Conservation (phyloP, 2,888 invertebrate species). For the Caenorhabditis wallacei region DNA sequence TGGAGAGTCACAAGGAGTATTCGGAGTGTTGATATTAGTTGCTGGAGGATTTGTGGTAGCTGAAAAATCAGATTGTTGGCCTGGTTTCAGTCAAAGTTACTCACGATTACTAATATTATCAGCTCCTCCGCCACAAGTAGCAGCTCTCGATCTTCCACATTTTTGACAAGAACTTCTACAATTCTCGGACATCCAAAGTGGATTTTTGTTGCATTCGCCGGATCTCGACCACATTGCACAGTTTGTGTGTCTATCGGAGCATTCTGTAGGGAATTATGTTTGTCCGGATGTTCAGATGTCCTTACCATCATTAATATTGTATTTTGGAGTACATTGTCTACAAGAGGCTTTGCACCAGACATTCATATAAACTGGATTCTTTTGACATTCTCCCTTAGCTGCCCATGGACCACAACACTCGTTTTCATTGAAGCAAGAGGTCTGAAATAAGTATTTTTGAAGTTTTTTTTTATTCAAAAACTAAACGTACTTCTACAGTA, state of each 20-base stretch:
- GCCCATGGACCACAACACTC: conserved; percentile 79
- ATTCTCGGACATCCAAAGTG: conserved; percentile 80
- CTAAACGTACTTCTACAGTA: conserved; percentile 24
- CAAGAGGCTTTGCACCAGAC: conserved; percentile 78
- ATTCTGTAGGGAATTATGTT: conserved; percentile 54
- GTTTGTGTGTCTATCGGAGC: conserved; percentile 71
- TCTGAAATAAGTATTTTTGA: conserved; percentile 32
- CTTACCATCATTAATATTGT: conserved; percentile 64
- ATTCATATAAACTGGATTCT: conserved; percentile 74
- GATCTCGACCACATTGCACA: conserved; percentile 66
- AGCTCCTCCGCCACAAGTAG: conserved; percentile 61
- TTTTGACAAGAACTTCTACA: conserved; percentile 75
- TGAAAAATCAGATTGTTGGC: conserved; percentile 3
- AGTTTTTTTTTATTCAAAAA: not conserved
- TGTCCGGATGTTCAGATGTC: not conserved
- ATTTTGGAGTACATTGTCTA: conserved; percentile 71
- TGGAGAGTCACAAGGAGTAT: conserved; percentile 56
- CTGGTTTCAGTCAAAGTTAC: not conserved
- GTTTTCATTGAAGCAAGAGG: conserved; percentile 79
- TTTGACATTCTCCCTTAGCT: conserved; percentile 74
- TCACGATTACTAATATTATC: conserved; percentile 10
- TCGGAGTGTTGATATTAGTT: conserved; percentile 1
- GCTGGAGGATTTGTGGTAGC: conserved; percentile 45
- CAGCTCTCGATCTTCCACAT: conserved; percentile 67
- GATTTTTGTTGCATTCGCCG: conserved; percentile 79